Conservation (phyloP, 2,888 invertebrate genomes). For the Drosophila tripunctata region DNA sequence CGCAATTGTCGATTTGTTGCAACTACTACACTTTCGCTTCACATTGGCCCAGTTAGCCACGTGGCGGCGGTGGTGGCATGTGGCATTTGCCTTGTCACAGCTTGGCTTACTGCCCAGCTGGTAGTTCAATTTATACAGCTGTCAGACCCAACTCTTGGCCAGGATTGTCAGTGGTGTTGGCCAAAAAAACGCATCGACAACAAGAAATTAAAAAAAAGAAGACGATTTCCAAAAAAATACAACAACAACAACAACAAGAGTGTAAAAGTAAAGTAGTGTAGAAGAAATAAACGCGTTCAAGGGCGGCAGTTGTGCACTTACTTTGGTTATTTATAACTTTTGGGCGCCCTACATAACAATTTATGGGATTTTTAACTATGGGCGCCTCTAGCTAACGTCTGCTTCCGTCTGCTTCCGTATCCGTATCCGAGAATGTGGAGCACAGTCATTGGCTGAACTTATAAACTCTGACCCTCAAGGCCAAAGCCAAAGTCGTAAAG, state of each 20-base stretch:
- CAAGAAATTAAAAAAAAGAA: slow-evolving; percentile 22
- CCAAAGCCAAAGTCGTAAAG: slow-evolving; percentile 62
- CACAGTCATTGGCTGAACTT: slow-evolving; percentile 9
- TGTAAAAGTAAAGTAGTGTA: neutral
- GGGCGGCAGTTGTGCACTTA: slow-evolving; percentile 57
- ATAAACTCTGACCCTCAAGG: slow-evolving; percentile 20
- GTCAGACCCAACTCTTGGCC: slow-evolving; percentile 18
- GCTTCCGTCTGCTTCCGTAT: slow-evolving; percentile 34
- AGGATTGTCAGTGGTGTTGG: slow-evolving; percentile 13
- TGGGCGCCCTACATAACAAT: slow-evolving; percentile 55
- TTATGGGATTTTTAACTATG: slow-evolving; percentile 61
- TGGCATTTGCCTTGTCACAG: slow-evolving; percentile 20
- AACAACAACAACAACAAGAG: neutral
- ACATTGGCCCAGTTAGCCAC: slow-evolving; percentile 42
- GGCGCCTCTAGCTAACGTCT: slow-evolving; percentile 50
- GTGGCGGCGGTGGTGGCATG: too few species aligned
- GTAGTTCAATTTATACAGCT: slow-evolving; percentile 26
- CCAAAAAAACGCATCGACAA: slow-evolving; percentile 19
- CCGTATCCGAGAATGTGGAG: slow-evolving; percentile 8
- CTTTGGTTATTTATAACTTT: slow-evolving; percentile 67
- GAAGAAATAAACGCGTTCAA: slow-evolving; percentile 59
- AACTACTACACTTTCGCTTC: slow-evolving; percentile 36
- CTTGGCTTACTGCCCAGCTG: slow-evolving; percentile 53
- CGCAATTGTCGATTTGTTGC: slow-evolving; percentile 37
- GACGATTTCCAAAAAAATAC: neutral